Base-by-base conservation (phyloP, 2,888 invertebrate species). In the Cybosia mesomella region DNA sequence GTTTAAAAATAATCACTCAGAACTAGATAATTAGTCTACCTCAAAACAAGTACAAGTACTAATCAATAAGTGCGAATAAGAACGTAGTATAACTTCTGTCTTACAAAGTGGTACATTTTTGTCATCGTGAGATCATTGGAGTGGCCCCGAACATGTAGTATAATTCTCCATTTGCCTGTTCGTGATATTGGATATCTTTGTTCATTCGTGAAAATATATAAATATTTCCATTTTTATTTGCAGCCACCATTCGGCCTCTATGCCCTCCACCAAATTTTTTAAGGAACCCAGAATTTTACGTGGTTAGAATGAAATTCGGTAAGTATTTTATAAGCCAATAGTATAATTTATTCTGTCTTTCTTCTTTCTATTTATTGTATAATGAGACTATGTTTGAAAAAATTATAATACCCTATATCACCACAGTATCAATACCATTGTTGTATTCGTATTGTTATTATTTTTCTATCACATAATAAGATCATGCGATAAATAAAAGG, bases 261-360 rank as follows among this genome's bases (percentile, higher is more conserved):
- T 93, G 92, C 64, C 90, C 92, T 0, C 90, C 92, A 0, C 92
- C 92, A 0, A 83, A 87, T 2, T 58, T 81, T 10, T 66, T 93
- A 58, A 83, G 84, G 32, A 85, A 88, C 72, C 93, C 93, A 0
- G 82, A 84, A 1, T 91, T 93, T 67, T 92, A 88, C 66, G 87
- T 93, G 2, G 79, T 93, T 21, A 92, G 88, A 71, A 92, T 91
- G 71, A 79, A 86, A 64, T 87, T 87, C n/a, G 85, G 91, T 67
- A 58, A 58, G 62, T 32, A 15, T 43, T 60, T 58, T 54, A 13
- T 4, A 11, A 13, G 3, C 1, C 22, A 55, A 55, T 22, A 55
- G 11, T 55, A 24, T 1, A 11, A 11, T 55, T 55, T 24, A 55
- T 11, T 55, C 13, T 11, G 22, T 11, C 8, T 8, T 21, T 2